Evolutionary conservation across 2,888 invertebrate genomes (phyloP).

Genomic region (Galerucella calmariensis): DNA sequence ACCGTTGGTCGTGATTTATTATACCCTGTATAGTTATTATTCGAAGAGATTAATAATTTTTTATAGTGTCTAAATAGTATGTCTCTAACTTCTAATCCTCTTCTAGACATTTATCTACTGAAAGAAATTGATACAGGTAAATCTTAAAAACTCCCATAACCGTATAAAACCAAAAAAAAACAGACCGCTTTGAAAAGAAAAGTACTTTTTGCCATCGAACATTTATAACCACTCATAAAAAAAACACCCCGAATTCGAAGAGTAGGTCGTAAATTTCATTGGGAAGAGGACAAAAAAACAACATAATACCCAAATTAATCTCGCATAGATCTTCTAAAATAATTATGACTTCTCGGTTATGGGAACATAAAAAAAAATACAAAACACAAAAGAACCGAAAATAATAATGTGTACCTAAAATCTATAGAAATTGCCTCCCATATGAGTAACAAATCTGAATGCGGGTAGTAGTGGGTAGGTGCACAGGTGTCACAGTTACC

Average conservation of each 20-base stretch:
- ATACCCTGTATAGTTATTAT: too few species aligned
- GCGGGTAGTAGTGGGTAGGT: constrained; percentile 45
- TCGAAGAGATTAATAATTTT: too few species aligned
- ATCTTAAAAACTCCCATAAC: background rate
- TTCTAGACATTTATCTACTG: background rate
- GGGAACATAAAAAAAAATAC: constrained; percentile 32
- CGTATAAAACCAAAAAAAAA: constrained; percentile 20
- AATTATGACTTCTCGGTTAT: constrained; percentile 42
- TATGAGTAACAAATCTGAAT: constrained; percentile 46
- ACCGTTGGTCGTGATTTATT: too few species aligned
- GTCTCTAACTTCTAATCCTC: background rate
- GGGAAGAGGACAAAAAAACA: constrained; percentile 32
- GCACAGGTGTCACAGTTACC: constrained; percentile 54
- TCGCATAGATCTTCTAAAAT: constrained; percentile 41
- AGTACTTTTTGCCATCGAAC: constrained; percentile 15
- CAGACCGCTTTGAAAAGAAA: constrained; percentile 25
- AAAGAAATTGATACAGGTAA: background rate
- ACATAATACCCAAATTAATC: constrained; percentile 43
- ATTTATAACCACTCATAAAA: constrained; percentile 26
- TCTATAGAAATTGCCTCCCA: constrained; percentile 41
- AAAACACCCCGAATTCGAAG: constrained; percentile 28
- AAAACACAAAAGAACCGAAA: constrained; percentile 34
- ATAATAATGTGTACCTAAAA: constrained; percentile 38
- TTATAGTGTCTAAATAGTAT: background rate
- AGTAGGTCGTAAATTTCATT: constrained; percentile 39